A percentile compares a stretch with the other conserved stretches of the same genome.
Conservation (phyloP, 2,113 vertebrate species). For the Eulemur macaco region DNA sequence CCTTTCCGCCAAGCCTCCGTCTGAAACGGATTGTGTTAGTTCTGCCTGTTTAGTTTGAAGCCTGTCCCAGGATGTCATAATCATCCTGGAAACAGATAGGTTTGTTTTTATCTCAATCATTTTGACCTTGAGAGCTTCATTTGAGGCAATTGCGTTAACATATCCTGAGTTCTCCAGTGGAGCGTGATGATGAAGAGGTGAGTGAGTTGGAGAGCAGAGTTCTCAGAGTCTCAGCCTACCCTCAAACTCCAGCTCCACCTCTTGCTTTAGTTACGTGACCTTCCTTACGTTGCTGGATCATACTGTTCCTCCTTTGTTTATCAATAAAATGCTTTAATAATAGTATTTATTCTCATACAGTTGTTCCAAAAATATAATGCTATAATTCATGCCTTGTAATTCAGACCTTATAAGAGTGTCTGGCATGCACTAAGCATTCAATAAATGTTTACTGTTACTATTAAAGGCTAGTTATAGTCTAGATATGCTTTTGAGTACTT, state of each 20-base stretch:
- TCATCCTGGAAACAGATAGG: constrained; percentile 40
- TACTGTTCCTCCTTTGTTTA: not conserved
- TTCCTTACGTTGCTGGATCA: not conserved
- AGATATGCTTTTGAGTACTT: not conserved
- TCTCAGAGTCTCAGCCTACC: not conserved
- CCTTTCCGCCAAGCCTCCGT: constrained; percentile 22
- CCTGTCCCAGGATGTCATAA: constrained; percentile 30
- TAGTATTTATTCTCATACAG: not conserved
- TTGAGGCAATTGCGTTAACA: not conserved
- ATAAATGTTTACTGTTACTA: not conserved
- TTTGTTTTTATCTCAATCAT: constrained; percentile 26
- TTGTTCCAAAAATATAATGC: not conserved
- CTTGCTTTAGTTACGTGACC: not conserved
- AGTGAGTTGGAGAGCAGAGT: not conserved
- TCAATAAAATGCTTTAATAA: not conserved
- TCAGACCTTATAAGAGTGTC: not conserved
- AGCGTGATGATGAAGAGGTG: fast-evolving
- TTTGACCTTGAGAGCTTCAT: constrained; percentile 33
- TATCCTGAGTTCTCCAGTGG: not conserved
- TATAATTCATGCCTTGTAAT: not conserved
- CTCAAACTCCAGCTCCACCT: not conserved
- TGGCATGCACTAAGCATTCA: not conserved
- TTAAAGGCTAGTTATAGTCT: not conserved
- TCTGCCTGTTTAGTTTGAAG: constrained; percentile 66
- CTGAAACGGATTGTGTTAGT: constrained; percentile 62